These are phyloP conservation scores for Capreolus pygargus DNA, from an alignment of 2,113 vertebrate species.

Conservation along the genomic window DNA sequence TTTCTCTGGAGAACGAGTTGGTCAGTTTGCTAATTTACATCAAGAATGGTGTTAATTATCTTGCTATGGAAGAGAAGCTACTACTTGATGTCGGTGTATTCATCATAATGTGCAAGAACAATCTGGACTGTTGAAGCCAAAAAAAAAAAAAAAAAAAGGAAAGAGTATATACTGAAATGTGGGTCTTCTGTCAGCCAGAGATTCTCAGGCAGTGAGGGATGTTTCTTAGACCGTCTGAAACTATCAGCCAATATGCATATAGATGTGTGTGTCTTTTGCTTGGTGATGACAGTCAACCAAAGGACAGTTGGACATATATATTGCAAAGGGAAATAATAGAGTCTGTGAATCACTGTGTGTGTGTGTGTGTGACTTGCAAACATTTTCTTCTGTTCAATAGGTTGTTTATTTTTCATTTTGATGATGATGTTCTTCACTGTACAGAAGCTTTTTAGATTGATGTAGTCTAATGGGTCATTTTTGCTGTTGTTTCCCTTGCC, in stretches of 20 bases:
- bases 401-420: background rate
- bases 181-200: background rate
- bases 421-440: background rate
- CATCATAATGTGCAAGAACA: background rate
- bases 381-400: background rate
- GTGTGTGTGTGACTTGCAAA: background rate
- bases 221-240: background rate
- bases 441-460: background rate
- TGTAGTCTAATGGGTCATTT: background rate
- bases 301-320: background rate
- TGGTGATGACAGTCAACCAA: background rate
- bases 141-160: background rate
- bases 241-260: background rate
- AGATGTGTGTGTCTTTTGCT: background rate
- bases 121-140: background rate
- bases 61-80: background rate
- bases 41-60: background rate
- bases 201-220: background rate
- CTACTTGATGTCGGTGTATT: background rate
- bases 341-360: background rate
- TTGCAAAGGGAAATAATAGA: background rate
- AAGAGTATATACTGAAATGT: background rate
- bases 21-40: background rate
- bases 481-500: background rate
- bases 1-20: background rate